These are phyloP conservation scores for Xenopus laevis DNA, from an alignment of 2,113 vertebrate species.

Conservation along the genomic window DNA sequence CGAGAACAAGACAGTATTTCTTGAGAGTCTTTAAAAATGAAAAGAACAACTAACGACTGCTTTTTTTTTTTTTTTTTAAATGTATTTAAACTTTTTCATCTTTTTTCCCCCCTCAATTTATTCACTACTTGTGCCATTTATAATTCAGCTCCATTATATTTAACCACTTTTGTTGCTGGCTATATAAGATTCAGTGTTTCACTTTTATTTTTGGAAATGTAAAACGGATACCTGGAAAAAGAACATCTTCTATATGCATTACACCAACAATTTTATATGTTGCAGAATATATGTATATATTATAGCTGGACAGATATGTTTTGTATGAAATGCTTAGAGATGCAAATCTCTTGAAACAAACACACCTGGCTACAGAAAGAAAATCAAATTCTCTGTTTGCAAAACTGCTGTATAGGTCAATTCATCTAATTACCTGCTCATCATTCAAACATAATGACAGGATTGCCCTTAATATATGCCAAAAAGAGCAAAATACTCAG, in stretches of 20 bases:
- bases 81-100: too few species aligned
- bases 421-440: constrained; percentile 20
- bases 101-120: background rate
- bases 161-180: too few species aligned
- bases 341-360: background rate
- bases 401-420: background rate
- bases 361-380: background rate
- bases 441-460: constrained; percentile 21
- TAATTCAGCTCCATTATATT: too few species aligned
- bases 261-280: too few species aligned
- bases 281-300: too few species aligned
- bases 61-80: background rate
- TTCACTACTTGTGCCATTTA: background rate
- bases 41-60: constrained; percentile 6
- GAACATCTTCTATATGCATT: too few species aligned
- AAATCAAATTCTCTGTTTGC: background rate
- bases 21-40: constrained; percentile 24
- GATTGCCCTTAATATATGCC: constrained; percentile 8
- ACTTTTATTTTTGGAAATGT: too few species aligned
- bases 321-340: background rate
- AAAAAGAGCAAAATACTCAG: background rate
- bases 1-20: constrained; percentile 15
- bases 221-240: too few species aligned
- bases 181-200: too few species aligned
- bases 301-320: too few species aligned